Conservation (phyloP, 2,113 vertebrate species). For the Anhinga rufa region DNA sequence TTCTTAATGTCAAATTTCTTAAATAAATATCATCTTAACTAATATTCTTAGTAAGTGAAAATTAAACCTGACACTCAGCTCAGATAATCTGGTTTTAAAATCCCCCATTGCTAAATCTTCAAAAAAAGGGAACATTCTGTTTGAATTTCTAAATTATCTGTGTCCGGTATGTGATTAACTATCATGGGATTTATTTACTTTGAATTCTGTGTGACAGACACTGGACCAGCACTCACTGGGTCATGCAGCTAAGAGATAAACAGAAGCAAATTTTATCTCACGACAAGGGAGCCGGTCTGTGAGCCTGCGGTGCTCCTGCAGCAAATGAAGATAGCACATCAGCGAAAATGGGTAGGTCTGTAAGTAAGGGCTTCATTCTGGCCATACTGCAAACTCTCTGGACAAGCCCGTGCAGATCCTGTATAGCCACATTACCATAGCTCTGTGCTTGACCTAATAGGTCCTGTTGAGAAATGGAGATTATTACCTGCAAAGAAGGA, state of each 20-base stretch:
- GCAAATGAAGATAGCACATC: fast-evolving
- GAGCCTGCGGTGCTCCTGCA: background rate
- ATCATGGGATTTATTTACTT: background rate
- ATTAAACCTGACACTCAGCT: background rate
- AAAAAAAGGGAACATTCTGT: background rate
- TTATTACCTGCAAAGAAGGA: fast-evolving
- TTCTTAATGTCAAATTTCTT: background rate
- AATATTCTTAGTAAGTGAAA: background rate
- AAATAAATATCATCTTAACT: background rate
- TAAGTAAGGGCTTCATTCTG: fast-evolving
- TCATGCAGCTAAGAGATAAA: background rate
- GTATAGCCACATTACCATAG: background rate
- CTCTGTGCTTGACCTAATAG: background rate
- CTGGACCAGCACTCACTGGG: background rate
- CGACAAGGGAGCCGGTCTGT: background rate
- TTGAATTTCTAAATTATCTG: background rate
- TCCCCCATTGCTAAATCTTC: background rate
- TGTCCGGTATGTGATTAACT: background rate
- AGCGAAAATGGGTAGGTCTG: background rate
- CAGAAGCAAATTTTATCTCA: background rate
- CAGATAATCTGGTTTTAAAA: background rate
- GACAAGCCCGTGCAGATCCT: background rate
- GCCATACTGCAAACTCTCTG: background rate
- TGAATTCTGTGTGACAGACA: background rate
- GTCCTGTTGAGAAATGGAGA: background rate